Evolutionary conservation across 2,113 vertebrate species (phyloP).

Genomic region (human): DNA sequence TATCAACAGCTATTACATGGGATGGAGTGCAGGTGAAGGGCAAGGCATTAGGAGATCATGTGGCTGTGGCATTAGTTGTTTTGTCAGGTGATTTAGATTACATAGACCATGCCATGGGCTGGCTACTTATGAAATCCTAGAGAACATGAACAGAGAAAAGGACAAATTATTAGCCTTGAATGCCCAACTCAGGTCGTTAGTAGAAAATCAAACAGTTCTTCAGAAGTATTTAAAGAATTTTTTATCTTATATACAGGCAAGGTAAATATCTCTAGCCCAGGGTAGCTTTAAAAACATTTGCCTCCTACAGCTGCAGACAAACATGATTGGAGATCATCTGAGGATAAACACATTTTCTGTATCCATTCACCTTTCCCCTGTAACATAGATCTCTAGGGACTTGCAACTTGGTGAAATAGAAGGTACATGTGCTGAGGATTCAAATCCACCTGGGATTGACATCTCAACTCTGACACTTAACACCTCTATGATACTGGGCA

Average conservation of each 20-base stretch:
- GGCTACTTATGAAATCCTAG: neutral
- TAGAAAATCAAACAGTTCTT: neutral
- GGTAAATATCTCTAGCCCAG: neutral
- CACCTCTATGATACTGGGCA: neutral
- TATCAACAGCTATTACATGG: neutral
- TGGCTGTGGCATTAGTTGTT: neutral
- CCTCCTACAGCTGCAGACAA: neutral
- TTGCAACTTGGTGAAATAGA: neutral
- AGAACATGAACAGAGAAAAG: neutral
- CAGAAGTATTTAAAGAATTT: neutral
- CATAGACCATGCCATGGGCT: neutral
- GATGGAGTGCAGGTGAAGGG: neutral
- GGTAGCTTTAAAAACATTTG: neutral
- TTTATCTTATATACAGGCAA: neutral
- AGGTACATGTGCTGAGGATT: neutral
- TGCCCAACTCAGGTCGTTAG: neutral
- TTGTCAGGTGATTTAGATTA: slow-evolving; percentile 24
- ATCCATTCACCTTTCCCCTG: neutral
- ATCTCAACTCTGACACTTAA: neutral
- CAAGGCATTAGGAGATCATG: neutral
- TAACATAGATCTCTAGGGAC: neutral
- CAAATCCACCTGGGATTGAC: neutral
- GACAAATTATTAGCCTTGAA: neutral
- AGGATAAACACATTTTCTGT: neutral
- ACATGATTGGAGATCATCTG: neutral